These are phyloP conservation scores for Acrocephalus arundinaceus DNA, from an alignment of 2,113 vertebrate species.

Conservation along the genomic window DNA sequence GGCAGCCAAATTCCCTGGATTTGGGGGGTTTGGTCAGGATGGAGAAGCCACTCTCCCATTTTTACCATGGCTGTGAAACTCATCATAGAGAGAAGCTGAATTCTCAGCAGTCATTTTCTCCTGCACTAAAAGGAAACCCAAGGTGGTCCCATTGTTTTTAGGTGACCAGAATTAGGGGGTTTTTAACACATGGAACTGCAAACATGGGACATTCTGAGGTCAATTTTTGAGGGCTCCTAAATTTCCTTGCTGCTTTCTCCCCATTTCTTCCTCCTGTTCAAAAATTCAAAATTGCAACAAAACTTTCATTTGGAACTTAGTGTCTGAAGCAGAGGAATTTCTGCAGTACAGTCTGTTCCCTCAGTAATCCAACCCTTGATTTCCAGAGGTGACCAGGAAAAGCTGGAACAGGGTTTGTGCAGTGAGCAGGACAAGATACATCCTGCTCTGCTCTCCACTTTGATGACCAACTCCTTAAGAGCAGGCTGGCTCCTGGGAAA, in stretches of 20 bases:
- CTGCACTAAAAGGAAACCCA: not conserved
- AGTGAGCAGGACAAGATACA: not conserved
- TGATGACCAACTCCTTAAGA: not conserved
- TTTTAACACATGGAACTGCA: not conserved
- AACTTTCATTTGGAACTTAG: not conserved
- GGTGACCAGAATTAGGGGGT: not conserved
- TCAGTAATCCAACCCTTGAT: not conserved
- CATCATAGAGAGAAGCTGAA: fast-evolving
- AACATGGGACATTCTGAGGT: fast-evolving
- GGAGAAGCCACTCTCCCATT: fast-evolving
- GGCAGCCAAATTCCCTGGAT: fast-evolving
- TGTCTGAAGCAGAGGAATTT: not conserved
- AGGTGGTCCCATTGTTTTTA: not conserved
- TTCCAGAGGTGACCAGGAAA: not conserved
- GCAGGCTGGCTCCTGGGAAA: not conserved
- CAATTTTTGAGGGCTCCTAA: not conserved
- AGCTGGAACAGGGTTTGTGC: not conserved
- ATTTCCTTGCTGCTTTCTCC: not conserved
- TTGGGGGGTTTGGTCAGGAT: not conserved
- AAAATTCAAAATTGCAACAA: not conserved
- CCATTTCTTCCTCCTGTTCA: not conserved
- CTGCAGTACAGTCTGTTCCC: not conserved
- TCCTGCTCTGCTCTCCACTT: not conserved
- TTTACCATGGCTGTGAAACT: not conserved
- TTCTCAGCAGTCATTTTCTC: not conserved